Evolutionary conservation across 2,888 invertebrate genomes (phyloP), one percentile per base, ranked within the genome.

Genomic region (Tetanocera ferruginea): DNA sequence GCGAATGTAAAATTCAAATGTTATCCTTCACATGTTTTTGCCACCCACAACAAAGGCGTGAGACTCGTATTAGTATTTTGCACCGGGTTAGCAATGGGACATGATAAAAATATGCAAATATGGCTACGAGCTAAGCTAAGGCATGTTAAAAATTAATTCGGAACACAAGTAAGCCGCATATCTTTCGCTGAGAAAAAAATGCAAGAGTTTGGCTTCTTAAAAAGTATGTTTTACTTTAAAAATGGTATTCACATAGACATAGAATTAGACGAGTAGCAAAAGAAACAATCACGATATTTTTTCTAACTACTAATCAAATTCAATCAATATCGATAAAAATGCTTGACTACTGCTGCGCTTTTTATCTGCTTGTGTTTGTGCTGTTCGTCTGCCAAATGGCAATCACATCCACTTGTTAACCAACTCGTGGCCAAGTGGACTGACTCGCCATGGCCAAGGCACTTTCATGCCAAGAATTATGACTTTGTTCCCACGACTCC

Each of bases 381-480:
- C 9, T 49, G 62, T 79, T 78, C 80, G 80, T 80, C 81, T 86
- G 85, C 82, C 83, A 83, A 80, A 76, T 55, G n/a, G 70, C 75
- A 79, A 77, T 82, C 79, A 83, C 77, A 55, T 49, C 64, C 62
- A 55, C 57, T 62, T 72, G 67, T 49, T 80, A 83, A 87, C 85
- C 87, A 86, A 51, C 69, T 69, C 49, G 8, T 69, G 14, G 69
- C 49, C 85, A 85, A 85, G 85, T 87, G 87, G 86, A 84, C 62
- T n/a, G 31, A 34, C 28, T 86, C 81, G 69, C 78, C n/a, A 19
- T 23, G n/a, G 66, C 52, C n/a, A 49, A 62, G 57, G 57, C 76
- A 60, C 70, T 76, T 64, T 17, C 64, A 31, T 14, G 31, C 28
- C 43, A 76, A 79, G 79, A 79, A 69, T 76, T 79, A 79, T 79